These are phyloP conservation scores for Parapristionchus giblindavisi DNA, from an alignment of 2,888 invertebrate species.

Conservation along the genomic window DNA sequence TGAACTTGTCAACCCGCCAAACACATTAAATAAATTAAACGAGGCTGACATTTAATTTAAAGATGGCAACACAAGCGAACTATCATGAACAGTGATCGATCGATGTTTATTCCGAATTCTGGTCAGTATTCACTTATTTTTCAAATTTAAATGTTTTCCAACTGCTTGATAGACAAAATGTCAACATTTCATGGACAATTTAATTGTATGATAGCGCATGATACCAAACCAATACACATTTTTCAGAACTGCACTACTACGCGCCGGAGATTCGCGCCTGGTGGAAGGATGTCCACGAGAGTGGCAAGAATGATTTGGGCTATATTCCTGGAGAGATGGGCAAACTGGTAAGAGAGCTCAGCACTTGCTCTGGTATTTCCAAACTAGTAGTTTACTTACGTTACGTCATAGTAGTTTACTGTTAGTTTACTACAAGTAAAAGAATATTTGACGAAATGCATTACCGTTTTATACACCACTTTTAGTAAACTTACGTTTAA, in stretches of 20 bases:
- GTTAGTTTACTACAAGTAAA: too few species aligned
- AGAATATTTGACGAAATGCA: too few species aligned
- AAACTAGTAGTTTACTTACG: too few species aligned
- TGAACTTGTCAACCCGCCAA: neutral
- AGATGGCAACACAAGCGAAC: slow-evolving; percentile 58
- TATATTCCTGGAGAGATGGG: neutral
- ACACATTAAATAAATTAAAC: neutral
- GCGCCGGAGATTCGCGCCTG: slow-evolving; percentile 60
- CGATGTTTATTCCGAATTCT: slow-evolving; percentile 61
- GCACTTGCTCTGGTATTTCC: too few species aligned
- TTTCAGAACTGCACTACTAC: slow-evolving; percentile 65
- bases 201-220: neutral
- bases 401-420: too few species aligned
- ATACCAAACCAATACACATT: neutral
- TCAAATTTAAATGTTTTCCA: neutral
- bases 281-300: slow-evolving; percentile 17
- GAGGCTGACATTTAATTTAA: too few species aligned
- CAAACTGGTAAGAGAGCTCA: slow-evolving; percentile 32
- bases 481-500: too few species aligned
- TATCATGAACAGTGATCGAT: slow-evolving; percentile 52
- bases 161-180: neutral
- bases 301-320: neutral
- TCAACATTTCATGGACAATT: neutral
- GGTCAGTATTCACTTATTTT: slow-evolving; percentile 40
- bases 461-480: too few species aligned